phyloP scores from a whole-genome alignment of 2,888 invertebrate genomes.

The Pherbina coryleti region DNA sequence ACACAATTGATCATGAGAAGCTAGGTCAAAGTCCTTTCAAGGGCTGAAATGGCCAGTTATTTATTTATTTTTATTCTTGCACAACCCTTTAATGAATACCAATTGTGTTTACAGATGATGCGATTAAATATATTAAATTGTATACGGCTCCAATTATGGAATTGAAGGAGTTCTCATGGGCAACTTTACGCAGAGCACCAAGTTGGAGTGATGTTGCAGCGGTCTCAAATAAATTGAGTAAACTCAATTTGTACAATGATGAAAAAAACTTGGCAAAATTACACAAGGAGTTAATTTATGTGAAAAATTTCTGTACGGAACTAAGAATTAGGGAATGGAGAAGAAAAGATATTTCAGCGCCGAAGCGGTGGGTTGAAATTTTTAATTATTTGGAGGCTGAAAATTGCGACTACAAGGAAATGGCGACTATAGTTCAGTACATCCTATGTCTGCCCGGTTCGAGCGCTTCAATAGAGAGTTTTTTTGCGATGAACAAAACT shows the following conservation, averaged over 20 bases:
- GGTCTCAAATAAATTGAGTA: conserved; percentile 26
- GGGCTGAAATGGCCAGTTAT: too few relatives aligned
- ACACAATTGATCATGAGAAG: too few relatives aligned
- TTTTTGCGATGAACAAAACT: conserved; percentile 39
- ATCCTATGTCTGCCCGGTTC: conserved; percentile 38
- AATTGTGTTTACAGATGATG: conserved; percentile 12
- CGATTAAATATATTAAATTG: conserved; percentile 3
- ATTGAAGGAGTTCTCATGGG: conserved; percentile 7
- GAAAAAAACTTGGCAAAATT: conserved; percentile 27
- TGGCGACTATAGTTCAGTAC: conserved; percentile 20
- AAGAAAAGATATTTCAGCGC: conserved; percentile 12
- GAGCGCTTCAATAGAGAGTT: conserved; percentile 38
- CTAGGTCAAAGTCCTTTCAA: too few relatives aligned
- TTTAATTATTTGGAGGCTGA: neutral
- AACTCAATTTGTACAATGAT: conserved; percentile 27
- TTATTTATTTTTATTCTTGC: neutral
- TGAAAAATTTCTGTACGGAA: conserved; percentile 32
- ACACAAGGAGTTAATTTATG: conserved; percentile 29
- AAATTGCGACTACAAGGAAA: neutral
- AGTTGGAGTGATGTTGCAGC: conserved; percentile 29
- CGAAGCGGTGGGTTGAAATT: conserved; percentile 24
- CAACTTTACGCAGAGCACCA: neutral
- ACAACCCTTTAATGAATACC: neutral
- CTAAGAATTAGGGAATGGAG: conserved; percentile 38
- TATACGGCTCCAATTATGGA: neutral